Base-by-base conservation (phyloP, 1,140 invertebrate genomes). In the Mylabris phalerata region DNA sequence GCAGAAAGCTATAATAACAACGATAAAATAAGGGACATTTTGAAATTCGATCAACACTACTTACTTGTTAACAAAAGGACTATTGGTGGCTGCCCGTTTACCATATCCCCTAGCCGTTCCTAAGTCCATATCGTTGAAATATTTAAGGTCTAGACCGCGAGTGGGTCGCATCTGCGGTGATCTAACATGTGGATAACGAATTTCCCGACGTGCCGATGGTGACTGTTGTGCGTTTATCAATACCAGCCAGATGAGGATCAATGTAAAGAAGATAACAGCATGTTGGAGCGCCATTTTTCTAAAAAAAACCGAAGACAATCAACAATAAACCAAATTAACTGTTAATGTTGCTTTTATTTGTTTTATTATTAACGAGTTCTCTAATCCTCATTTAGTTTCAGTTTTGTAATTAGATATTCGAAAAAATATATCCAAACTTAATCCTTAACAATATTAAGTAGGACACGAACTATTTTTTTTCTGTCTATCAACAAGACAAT, bases 11-110 rank as follows among this genome's bases (percentile, higher is more conserved):
- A 42, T 32, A 45, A 42, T 32, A 45, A 25, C 19, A 54, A 42
- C 43, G 45, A 54, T 32, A 54, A 54, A 44, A 54, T 11, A 32
- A 44, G 42, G 13, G 9, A 24, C 32, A 19, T 19, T 24, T 38
- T 10, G 24, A 49, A 49, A 50, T 41, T 52, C n/a, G 27, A 19
- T 10, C 46, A 54, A 54, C 4, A 32, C 43, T 11, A 54, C 42
- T 54, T 54, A 54, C 51, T 54, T 54, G 51, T 54, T 54, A 26
- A 54, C 51, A 45, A 46, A 9, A 32, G 44, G 51, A 32, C 39
- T 54, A 42, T 45, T 45, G 51, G 46, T 42, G 25, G 32, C 32
- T 32, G 51, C 41, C 25, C 51, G 26, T 54, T 54, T 54, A n/a
- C 51, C 51, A 5, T 54, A 54, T 10, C 51, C 51, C 19, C 51